Evolutionary conservation across 92 coral and sea anemone species (phyloP).

Genomic region (Chrysogorgia sp.): DNA sequence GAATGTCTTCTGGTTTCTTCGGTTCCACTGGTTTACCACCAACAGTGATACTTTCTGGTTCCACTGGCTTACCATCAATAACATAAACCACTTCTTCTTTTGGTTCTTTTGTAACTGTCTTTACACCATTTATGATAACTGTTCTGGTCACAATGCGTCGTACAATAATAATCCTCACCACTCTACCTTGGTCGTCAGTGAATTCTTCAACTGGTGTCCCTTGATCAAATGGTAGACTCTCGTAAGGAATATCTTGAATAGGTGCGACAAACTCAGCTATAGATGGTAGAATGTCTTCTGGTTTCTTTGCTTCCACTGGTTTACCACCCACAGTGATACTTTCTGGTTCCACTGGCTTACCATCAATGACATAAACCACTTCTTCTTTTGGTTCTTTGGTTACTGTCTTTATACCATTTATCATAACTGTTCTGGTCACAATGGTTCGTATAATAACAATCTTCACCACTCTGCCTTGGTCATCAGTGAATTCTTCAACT

Average conservation of each 20-base stretch:
- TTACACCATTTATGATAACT: constrained; percentile 41
- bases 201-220: constrained; percentile 38
- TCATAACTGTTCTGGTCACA: constrained; percentile 53
- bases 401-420: constrained; percentile 32
- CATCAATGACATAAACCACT: constrained; percentile 46
- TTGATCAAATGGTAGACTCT: constrained; percentile 23
- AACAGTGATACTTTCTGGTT: constrained; percentile 16
- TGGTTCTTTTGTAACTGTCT: constrained; percentile 42
- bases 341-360: constrained; percentile 51
- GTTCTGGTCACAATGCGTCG: constrained; percentile 59
- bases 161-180: constrained; percentile 26
- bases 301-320: constrained; percentile 38
- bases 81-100: constrained; percentile 16
- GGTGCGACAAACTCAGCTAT: constrained; percentile 10
- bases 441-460: constrained; percentile 32
- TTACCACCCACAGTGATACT: constrained; percentile 23
- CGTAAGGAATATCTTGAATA: constrained; percentile 35
- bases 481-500: constrained; percentile 45
- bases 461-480: constrained; percentile 50
- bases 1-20: constrained; percentile 19
- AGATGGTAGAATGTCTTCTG: constrained; percentile 9
- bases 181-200: constrained; percentile 53
- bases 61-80: constrained; percentile 26
- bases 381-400: constrained; percentile 50
- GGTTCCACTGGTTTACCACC: constrained; percentile 36